A percentile compares a stretch with the other conserved stretches of the same genome.
These are phyloP conservation scores for Drosophila kurseongensis DNA, from an alignment of 1,140 invertebrate genomes.

Conservation along the genomic window DNA sequence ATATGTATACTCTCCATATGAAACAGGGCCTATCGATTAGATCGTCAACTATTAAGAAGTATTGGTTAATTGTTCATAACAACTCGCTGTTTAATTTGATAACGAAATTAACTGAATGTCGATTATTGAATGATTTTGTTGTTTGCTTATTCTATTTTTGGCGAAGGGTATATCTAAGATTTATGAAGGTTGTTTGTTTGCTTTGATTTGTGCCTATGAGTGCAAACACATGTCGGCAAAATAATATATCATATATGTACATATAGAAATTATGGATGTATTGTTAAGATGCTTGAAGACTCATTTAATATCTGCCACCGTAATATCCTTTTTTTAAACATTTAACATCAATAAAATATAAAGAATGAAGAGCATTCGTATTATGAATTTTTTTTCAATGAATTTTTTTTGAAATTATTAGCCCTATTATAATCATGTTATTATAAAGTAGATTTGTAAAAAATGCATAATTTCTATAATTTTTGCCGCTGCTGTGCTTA, in stretches of 20 bases:
- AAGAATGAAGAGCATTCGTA: no score
- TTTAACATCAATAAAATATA: no score
- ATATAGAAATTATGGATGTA: no score
- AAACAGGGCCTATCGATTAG: slow-evolving; percentile 3
- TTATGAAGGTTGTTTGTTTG: slow-evolving; percentile 10
- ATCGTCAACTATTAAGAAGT: slow-evolving; percentile 17
- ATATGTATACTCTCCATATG: neutral
- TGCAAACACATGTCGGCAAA: neutral
- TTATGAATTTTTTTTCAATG: no score
- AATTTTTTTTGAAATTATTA: no score
- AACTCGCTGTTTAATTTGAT: neutral
- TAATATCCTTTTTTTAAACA: neutral
- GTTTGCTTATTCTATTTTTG: slow-evolving; percentile 4
- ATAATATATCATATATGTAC: no score
- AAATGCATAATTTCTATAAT: neutral
- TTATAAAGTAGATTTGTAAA: neutral
- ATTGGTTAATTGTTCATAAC: slow-evolving; percentile 6
- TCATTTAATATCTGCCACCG: no score
- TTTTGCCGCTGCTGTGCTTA: slow-evolving; percentile 7
- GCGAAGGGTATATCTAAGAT: slow-evolving; percentile 1
- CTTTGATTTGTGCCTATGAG: neutral
- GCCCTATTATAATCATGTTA: neutral
- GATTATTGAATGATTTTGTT: neutral
- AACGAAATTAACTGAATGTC: slow-evolving; percentile 1
- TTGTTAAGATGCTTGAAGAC: no score